phyloP scores from a whole-genome alignment of 2,888 invertebrate genomes.

The Diabrotica balteata region DNA sequence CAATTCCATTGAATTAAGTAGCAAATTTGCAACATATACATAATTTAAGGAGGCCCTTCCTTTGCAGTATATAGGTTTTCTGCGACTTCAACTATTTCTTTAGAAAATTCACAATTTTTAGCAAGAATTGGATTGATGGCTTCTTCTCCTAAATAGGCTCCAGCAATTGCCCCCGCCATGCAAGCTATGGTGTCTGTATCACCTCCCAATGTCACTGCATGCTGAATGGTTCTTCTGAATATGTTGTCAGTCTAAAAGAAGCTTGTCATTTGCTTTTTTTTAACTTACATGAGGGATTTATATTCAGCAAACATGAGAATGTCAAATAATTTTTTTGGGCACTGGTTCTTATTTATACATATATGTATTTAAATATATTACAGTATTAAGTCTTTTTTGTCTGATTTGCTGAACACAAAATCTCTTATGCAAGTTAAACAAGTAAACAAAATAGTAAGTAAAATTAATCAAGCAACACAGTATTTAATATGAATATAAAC shows the following conservation, averaged over 20 bases:
- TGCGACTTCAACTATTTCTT: constrained; percentile 64
- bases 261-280: too few relatives aligned
- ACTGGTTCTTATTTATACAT: too few relatives aligned
- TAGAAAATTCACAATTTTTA: constrained; percentile 67
- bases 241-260: constrained; percentile 63
- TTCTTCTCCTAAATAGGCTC: constrained; percentile 71
- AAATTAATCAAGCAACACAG: too few relatives aligned
- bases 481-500: constrained; percentile 49
- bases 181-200: constrained; percentile 81
- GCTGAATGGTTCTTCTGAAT: constrained; percentile 71
- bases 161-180: constrained; percentile 76
- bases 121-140: constrained; percentile 62
- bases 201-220: constrained; percentile 75
- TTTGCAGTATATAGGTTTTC: constrained; percentile 58
- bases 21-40: too few relatives aligned
- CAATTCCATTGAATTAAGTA: too few relatives aligned
- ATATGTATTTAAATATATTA: too few relatives aligned
- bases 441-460: too few relatives aligned
- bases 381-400: too few relatives aligned
- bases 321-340: too few relatives aligned
- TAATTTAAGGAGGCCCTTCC: neutral
- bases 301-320: too few relatives aligned
- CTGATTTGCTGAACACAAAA: too few relatives aligned
- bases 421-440: neutral
- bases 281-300: too few relatives aligned